Evolutionary conservation across 2,797 vertebrate species (phyloP), one percentile per base, ranked within the genome.

Genomic region (Nannoperca obscura): DNA sequence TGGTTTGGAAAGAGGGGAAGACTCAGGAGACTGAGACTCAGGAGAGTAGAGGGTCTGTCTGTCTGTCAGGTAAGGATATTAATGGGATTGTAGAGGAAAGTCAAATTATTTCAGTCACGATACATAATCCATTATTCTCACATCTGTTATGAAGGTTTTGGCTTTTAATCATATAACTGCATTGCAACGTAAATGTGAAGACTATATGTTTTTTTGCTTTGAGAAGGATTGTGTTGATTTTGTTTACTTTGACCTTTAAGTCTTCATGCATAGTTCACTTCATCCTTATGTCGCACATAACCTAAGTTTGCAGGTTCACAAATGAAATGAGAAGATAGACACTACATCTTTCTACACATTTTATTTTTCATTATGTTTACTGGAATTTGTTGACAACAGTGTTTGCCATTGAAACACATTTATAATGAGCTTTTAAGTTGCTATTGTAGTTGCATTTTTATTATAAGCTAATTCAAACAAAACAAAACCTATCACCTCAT

Each of bases 51-150:
- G 13, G 30, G 40, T 44, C 44, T 55, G 19, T 52, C 20, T 27
- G 47, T 66, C 38, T 27, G 19, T 34, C 46, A 72, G 38, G 64
- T 74, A 44, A n/a, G 10, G 1, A 20, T 80, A 20, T 58, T 44
- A 71, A 76, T 47, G 32, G 57, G 13, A 80, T 19, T 14, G 13
- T 22, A 64, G 6, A 60, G 63, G 13, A 8, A 71, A 74, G 27
- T 62, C 20, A n/a, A 54, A 60, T 60, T 40, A 15, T 34, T 49
- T 22, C 1, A 22, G n/a, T 77, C 42, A 15, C 22, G 20, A 58
- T 74, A 32, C 53, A n/a, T 52, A 52, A 71, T 42, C 42, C 52
- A 49, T 59, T 76, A 57, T 61, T 54, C 24, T 3, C 20, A 36
- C 27, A 76, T 66, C 58, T 74, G 15, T 38, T 60, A 46, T 47